phyloP scores from a whole-genome alignment of 2,113 vertebrate species.

The Danionella cerebrum region DNA sequence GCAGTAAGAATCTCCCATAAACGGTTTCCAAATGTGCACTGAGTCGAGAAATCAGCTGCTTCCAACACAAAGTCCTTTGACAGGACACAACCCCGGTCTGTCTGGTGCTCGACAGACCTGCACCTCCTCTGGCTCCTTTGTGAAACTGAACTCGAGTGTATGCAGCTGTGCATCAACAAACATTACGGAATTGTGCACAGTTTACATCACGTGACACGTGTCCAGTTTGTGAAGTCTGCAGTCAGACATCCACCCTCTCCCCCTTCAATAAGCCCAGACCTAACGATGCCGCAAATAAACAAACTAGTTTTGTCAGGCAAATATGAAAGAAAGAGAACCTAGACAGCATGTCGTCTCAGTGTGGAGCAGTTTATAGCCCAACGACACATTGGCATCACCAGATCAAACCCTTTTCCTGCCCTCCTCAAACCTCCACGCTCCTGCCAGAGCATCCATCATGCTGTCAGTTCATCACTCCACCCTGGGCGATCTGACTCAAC shows the following conservation, averaged over 20 bases:
- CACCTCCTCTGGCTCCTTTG: neutral
- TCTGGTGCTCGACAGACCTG: conserved; percentile 29
- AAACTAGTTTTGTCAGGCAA: no score
- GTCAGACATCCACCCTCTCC: neutral
- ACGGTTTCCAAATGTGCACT: conserved; percentile 53
- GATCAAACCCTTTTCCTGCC: conserved; percentile 18
- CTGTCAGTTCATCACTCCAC: conserved; percentile 23
- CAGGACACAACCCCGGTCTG: conserved; percentile 29
- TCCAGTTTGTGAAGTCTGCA: neutral
- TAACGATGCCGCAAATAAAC: no score
- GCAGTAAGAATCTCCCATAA: conserved; percentile 44
- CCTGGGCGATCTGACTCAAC: conserved; percentile 26
- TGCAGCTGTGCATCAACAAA: neutral
- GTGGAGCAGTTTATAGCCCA: no score
- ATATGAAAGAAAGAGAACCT: no score
- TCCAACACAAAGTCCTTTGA: conserved; percentile 48
- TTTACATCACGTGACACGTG: conserved; percentile 20
- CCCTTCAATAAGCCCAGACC: no score
- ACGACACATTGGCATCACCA: neutral
- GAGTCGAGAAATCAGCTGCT: conserved; percentile 40
- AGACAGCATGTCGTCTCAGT: no score
- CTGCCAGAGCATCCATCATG: conserved; percentile 18
- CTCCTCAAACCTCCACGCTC: neutral
- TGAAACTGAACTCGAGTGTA: conserved; percentile 3
- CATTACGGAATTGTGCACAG: neutral